Evolutionary conservation across 2,888 invertebrate genomes (phyloP).

Genomic region (Nomada fabriciana): DNA sequence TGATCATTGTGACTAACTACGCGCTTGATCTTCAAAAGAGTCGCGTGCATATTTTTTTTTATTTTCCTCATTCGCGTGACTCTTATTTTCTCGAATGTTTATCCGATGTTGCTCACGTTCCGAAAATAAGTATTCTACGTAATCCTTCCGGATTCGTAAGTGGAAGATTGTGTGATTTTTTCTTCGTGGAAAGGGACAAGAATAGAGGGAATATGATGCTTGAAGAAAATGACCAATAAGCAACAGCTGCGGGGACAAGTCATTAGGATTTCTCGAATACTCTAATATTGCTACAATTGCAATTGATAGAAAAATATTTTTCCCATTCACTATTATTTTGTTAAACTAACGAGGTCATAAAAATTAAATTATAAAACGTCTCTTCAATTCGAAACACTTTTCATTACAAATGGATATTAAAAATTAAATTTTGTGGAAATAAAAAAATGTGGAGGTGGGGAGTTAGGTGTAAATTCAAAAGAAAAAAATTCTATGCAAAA

Average conservation of each 20-base stretch:
- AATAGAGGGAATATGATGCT: background rate
- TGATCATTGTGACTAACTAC: background rate
- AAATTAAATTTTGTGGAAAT: too few relatives aligned
- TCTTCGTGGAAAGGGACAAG: background rate
- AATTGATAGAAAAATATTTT: too few relatives aligned
- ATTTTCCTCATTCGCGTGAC: background rate
- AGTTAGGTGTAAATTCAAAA: too few relatives aligned
- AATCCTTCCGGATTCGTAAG: constrained; percentile 17
- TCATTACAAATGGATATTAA: too few relatives aligned
- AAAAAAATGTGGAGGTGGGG: too few relatives aligned
- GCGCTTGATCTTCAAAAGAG: background rate
- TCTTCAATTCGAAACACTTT: too few relatives aligned
- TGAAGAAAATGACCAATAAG: background rate
- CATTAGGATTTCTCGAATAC: background rate
- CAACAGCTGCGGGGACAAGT: background rate
- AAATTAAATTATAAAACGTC: too few relatives aligned
- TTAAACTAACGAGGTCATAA: too few relatives aligned
- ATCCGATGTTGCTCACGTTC: background rate
- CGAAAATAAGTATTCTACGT: constrained; percentile 7
- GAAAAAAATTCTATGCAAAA: background rate
- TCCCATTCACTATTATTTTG: too few relatives aligned
- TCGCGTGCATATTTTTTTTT: background rate
- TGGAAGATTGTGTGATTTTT: background rate
- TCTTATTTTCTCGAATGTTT: background rate
- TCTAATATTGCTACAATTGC: background rate